Evolutionary conservation across 2,113 vertebrate genomes (phyloP), one percentile per base, ranked within the genome.

Genomic region (Microtus pennsylvanicus): DNA sequence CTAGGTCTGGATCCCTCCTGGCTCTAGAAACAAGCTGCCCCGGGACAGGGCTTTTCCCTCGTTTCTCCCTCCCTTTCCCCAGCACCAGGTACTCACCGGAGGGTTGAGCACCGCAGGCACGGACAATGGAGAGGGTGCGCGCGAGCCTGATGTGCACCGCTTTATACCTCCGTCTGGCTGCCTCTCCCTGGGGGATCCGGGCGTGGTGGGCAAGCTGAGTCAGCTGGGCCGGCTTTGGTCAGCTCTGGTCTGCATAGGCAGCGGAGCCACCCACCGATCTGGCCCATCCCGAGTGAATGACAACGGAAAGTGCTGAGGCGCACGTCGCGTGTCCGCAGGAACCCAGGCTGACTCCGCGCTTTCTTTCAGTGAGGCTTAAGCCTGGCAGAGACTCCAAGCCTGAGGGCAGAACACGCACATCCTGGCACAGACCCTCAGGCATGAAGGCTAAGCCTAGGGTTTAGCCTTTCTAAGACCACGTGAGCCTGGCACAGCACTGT

Each of bases 271-370:
- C 97, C 95, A 96, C 86, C 30, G 0, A 88, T 92, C 97, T 94
- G 96, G 98, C 97, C 92, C 35, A 19, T 85, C 87, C 92, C 0
- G 0, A 3, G 0, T 45, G 74, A 78, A 87, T 89, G 67, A 98
- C 98, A 98, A 98, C 95, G 93, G 94, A 98, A 98, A 98, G 45
- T 97, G 98, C 98, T 98, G 98, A 98, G 96, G 94, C 94, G 77
- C 97, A 94, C 86, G 95, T 38, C 67, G 96, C 93, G 94, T 85
- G 88, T 97, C 98, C 61, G 86, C 58, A 91, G 86, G 95, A 96
- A 94, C 95, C 83, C 77, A 96, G 95, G 97, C 98, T 99, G 98
- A 98, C 97, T 52, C 92, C 0, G 97, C 17, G 69, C 91, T 98
- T 98, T 96, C 97, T 98, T 98, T 99, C 97, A 98, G 81, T 85